Conservation (phyloP, 2,113 vertebrate genomes). For the Phainopepla nitens region DNA sequence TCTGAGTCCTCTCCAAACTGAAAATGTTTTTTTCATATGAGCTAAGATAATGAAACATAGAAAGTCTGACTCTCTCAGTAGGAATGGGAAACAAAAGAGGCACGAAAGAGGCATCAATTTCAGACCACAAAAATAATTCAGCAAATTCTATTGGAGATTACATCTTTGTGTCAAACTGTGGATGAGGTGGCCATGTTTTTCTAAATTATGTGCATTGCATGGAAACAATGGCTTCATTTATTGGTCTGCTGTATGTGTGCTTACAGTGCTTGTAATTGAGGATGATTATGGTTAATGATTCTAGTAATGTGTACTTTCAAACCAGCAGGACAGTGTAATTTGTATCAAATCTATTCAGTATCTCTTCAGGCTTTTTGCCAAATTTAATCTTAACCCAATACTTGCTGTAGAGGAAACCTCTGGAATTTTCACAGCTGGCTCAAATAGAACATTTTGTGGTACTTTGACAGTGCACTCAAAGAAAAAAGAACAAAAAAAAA, state of each 20-base stretch:
- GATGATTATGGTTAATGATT: slow-evolving; percentile 87
- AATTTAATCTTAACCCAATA: slow-evolving; percentile 56
- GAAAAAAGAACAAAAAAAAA: neutral
- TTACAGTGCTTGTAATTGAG: slow-evolving; percentile 75
- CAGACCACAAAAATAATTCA: slow-evolving; percentile 31
- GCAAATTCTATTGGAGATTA: neutral
- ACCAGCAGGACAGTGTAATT: slow-evolving; percentile 82
- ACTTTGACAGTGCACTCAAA: neutral
- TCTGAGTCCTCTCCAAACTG: neutral
- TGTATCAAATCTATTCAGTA: slow-evolving; percentile 82
- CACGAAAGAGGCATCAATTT: neutral
- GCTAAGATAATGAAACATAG: neutral
- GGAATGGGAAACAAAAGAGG: neutral
- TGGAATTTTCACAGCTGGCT: slow-evolving; percentile 62
- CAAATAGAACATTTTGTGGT: slow-evolving; percentile 22
- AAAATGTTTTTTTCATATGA: neutral
- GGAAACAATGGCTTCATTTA: slow-evolving; percentile 66
- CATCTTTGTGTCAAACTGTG: neutral
- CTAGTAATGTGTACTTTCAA: slow-evolving; percentile 82
- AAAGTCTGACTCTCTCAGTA: neutral
- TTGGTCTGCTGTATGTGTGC: slow-evolving; percentile 43
- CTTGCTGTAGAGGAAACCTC: slow-evolving; percentile 55
- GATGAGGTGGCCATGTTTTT: slow-evolving; percentile 11
- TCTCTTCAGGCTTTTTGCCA: slow-evolving; percentile 78
- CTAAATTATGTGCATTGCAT: slow-evolving; percentile 35